Evolutionary conservation across 1,140 invertebrate genomes (phyloP), one percentile per base, ranked within the genome.

Genomic region (Drosophila saltans): DNA sequence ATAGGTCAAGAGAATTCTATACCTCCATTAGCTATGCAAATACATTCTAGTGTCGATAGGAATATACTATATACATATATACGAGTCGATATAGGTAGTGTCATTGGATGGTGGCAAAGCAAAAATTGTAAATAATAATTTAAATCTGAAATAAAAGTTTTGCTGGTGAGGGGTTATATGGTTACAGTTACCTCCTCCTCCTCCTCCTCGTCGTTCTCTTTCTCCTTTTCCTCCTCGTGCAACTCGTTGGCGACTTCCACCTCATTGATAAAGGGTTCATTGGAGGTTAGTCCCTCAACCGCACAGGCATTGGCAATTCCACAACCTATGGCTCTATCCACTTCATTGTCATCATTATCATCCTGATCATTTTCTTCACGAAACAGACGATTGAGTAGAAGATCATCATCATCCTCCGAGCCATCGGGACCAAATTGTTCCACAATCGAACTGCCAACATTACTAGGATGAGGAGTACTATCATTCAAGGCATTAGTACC

Each of bases 391-490:
- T 61, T 36, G 61, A 85, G 24, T 10, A 72, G 58, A 21, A 78
- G 28, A 59, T 81, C 69, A 39, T 81, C 76, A 6, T 65, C 69
- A 4, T 74, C 58, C 7, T 69, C 71, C 21, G 59, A 62, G 7
- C 62, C 59, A 41, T 74, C 72, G 58, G 61, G 77, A 3, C 67
- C 61, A 63, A 89, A 66, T 66, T 79, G 68, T 28, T 86, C 80
- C 7, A 76, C 68, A 28, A 80, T 82, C 39, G 81, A 26, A 36
- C 70, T 83, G 10, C 72, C 79, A 5, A 59, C 43, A 33, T 66
- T 80, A 40, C 75, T 80, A 5, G 91, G 91, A 77, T 91, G 82
- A 0, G 91, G 91, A 0, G 78, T 92, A 28, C 84, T 92, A 52
- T 92, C 90, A 45, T 91, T 91, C 2, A 91, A 71, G 1, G 90